These are phyloP conservation scores for Eustalomyia histrio DNA, from an alignment of 2,888 invertebrate species.

Conservation along the genomic window DNA sequence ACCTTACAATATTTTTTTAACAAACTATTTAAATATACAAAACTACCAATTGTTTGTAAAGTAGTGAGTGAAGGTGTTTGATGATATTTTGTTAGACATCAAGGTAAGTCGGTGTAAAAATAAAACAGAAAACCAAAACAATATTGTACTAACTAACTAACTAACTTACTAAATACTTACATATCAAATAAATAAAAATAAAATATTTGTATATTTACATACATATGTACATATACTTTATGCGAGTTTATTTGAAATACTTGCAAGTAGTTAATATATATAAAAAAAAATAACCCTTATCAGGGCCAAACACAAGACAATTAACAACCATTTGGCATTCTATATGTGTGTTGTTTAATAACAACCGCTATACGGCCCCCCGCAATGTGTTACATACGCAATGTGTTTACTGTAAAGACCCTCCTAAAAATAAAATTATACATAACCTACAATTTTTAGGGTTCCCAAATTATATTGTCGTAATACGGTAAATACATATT, in stretches of 20 bases:
- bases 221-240: background rate
- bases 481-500: background rate
- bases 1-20: background rate
- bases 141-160: background rate
- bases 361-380: background rate
- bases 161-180: background rate
- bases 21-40: background rate
- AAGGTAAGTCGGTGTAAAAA: background rate
- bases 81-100: constrained; percentile 19
- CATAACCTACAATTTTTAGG: constrained; percentile 32
- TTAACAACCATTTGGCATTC: constrained; percentile 51
- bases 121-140: background rate
- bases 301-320: constrained; percentile 58
- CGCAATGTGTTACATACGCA: constrained; percentile 26
- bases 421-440: constrained; percentile 23
- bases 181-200: background rate
- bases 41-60: constrained; percentile 19
- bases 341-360: background rate
- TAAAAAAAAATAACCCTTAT: constrained; percentile 58
- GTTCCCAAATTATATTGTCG: background rate
- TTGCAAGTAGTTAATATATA: constrained; percentile 30
- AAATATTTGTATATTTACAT: background rate
- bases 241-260: background rate
- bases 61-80: constrained; percentile 52
- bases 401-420: constrained; percentile 18